A percentile compares a stretch with the other conserved stretches of the same genome.
Conservation (phyloP, 2,113 vertebrate species). For the Leptodactylus fuscus region DNA sequence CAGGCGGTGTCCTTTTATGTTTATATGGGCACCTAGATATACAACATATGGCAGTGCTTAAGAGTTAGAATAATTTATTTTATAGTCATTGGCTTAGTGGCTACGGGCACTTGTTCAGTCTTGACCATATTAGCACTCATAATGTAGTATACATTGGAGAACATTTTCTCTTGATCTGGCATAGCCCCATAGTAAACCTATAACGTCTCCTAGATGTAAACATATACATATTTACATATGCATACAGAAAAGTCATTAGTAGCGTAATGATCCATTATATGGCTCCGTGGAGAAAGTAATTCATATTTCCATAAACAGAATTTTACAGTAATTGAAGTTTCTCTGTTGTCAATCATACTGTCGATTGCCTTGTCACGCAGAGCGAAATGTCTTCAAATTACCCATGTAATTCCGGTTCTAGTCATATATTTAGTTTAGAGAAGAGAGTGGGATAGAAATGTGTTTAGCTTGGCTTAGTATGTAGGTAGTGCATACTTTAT, state of each 20-base stretch:
- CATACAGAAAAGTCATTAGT: slow-evolving; percentile 43
- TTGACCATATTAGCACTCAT: neutral
- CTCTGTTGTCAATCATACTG: slow-evolving; percentile 55
- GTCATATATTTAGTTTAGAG: slow-evolving; percentile 44
- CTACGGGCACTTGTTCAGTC: neutral
- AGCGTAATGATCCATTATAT: slow-evolving; percentile 48
- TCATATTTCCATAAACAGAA: slow-evolving; percentile 54
- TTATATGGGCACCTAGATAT: neutral
- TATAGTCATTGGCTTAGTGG: neutral
- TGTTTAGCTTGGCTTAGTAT: slow-evolving; percentile 28
- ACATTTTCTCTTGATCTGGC: neutral
- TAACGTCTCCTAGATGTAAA: slow-evolving; percentile 18
- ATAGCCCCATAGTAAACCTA: neutral
- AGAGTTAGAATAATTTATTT: neutral
- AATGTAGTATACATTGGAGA: neutral
- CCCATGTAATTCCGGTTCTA: slow-evolving; percentile 42
- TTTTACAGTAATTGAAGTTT: slow-evolving; percentile 46
- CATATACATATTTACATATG: slow-evolving; percentile 26
- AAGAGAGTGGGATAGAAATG: neutral
- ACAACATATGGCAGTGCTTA: neutral
- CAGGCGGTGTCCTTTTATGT: neutral
- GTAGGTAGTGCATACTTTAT: neutral
- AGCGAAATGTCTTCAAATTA: slow-evolving; percentile 25
- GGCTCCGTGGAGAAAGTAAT: slow-evolving; percentile 40
- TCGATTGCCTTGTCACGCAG: slow-evolving; percentile 45